These are phyloP conservation scores for Chelonia mydas DNA, from an alignment of 2,797 vertebrate species.

Conservation along the genomic window DNA sequence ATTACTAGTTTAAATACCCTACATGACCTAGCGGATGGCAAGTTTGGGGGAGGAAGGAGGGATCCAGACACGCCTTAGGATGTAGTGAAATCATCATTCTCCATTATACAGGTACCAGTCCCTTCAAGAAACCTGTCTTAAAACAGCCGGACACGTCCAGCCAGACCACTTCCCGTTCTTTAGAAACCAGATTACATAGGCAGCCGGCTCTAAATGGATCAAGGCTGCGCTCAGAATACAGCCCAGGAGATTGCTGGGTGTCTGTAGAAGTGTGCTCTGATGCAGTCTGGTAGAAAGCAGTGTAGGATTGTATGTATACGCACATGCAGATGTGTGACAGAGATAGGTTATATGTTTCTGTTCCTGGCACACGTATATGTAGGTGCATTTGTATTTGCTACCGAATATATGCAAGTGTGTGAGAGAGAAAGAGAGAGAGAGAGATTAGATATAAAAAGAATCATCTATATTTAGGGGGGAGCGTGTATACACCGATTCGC, in stretches of 20 bases:
- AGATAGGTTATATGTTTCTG: neutral
- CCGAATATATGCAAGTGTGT: neutral
- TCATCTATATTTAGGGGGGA: neutral
- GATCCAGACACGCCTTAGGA: neutral
- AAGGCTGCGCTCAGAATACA: no score
- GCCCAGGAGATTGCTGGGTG: no score
- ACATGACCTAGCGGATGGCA: fast-evolving
- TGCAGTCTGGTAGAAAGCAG: neutral
- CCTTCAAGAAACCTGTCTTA: neutral
- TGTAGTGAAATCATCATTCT: neutral
- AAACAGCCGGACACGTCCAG: neutral
- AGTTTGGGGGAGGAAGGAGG: neutral
- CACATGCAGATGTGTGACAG: neutral
- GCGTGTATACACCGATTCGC: no score
- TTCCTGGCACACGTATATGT: neutral
- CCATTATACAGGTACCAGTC: fast-evolving
- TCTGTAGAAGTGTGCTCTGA: no score
- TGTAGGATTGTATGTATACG: no score
- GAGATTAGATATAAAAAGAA: neutral
- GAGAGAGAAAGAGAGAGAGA: no score
- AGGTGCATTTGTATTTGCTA: neutral
- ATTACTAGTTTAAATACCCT: neutral
- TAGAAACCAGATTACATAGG: no score
- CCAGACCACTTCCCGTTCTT: neutral
- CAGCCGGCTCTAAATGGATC: no score